phyloP scores from a whole-genome alignment of 2,888 invertebrate genomes.

The Bellardia pandia region DNA sequence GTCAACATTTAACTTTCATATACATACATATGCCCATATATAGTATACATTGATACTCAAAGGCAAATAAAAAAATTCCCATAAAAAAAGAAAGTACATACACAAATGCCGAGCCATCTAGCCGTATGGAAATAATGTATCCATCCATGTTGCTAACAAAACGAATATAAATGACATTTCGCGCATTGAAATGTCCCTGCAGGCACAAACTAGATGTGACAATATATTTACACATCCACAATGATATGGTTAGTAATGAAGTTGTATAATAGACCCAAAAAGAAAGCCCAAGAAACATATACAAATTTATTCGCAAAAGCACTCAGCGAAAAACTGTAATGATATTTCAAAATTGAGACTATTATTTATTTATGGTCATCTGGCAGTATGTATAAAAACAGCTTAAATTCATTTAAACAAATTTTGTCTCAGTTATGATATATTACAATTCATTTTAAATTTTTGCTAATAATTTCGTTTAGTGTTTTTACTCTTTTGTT shows the following conservation, averaged over 20 bases:
- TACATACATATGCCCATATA: neutral
- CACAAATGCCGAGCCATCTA: neutral
- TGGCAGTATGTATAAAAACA: too few relatives aligned
- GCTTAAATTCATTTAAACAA: too few relatives aligned
- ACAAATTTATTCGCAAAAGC: constrained; percentile 8
- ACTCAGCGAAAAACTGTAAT: neutral
- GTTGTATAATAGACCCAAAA: constrained; percentile 66
- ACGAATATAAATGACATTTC: constrained; percentile 73
- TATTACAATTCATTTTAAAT: too few relatives aligned
- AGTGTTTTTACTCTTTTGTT: constrained; percentile 23
- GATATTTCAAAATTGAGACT: too few relatives aligned
- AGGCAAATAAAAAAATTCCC: constrained; percentile 32
- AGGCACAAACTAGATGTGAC: constrained; percentile 51
- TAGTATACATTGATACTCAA: neutral
- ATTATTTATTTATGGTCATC: too few relatives aligned
- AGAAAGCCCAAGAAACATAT: neutral
- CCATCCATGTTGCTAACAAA: constrained; percentile 59
- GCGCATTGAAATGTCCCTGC: constrained; percentile 68
- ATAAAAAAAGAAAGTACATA: constrained; percentile 27
- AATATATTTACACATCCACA: constrained; percentile 64
- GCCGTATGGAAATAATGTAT: constrained; percentile 46
- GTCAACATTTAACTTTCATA: constrained; percentile 29
- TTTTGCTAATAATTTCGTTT: neutral
- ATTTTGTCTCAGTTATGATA: too few relatives aligned
- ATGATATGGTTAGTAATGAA: constrained; percentile 67